phyloP scores from a whole-genome alignment of 2,113 vertebrate genomes.

The Hippocampus guttulatus region DNA sequence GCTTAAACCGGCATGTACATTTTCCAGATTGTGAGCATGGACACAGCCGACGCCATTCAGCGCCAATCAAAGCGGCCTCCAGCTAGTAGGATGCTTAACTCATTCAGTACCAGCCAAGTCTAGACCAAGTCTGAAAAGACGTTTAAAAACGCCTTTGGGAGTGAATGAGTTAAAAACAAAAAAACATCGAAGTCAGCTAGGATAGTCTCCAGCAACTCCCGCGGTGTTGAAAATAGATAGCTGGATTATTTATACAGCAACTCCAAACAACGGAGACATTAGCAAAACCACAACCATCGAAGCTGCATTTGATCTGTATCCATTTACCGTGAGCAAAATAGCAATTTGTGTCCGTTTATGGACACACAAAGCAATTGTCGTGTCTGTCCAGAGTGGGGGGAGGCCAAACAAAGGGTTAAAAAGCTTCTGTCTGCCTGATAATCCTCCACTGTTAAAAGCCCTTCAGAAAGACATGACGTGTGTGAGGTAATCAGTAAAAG shows the following conservation, averaged over 20 bases:
- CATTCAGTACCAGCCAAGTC: too few species aligned
- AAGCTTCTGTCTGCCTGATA: conserved; percentile 56
- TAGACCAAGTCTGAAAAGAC: too few species aligned
- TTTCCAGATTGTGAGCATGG: too few species aligned
- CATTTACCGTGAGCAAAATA: not conserved
- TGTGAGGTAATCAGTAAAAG: conserved; percentile 72
- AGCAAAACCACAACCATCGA: not conserved
- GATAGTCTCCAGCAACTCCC: too few species aligned
- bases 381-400: conserved; percentile 8
- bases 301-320: not conserved
- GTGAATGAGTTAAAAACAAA: too few species aligned
- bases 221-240: too few species aligned
- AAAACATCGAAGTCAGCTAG: too few species aligned
- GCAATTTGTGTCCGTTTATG: not conserved
- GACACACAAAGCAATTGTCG: conserved; percentile 21
- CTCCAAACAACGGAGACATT: not conserved
- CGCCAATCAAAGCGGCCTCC: too few species aligned
- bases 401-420: conserved; percentile 59
- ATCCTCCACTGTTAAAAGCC: conserved; percentile 63
- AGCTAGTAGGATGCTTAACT: too few species aligned
- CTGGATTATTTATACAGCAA: not conserved
- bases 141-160: too few species aligned
- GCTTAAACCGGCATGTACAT: too few species aligned
- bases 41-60: too few species aligned
- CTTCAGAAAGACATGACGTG: conserved; percentile 60